Percentiles rank a stretch among this genome's conserved stretches.
phyloP scores from a whole-genome alignment of 2,888 invertebrate genomes.

The Cantharis rufa region DNA sequence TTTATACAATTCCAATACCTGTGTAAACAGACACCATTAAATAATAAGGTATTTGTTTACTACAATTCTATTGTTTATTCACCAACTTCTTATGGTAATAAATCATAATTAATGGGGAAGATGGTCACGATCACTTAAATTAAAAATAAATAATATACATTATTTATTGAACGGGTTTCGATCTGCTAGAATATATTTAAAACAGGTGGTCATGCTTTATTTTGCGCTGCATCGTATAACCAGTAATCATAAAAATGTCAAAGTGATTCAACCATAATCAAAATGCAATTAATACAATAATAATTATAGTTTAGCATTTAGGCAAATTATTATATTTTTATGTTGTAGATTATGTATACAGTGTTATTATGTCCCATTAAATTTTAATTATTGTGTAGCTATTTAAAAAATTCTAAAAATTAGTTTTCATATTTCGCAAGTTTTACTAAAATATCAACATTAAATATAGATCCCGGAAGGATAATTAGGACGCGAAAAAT shows the following conservation, averaged over 20 bases:
- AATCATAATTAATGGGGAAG: background rate
- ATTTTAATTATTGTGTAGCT: background rate
- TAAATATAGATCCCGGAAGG: background rate
- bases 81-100: background rate
- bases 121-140: background rate
- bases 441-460: background rate
- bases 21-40: background rate
- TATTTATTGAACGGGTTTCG: background rate
- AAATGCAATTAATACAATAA: background rate
- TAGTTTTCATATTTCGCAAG: background rate
- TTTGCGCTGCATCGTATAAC: background rate
- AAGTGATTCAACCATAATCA: background rate
- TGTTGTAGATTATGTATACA: background rate
- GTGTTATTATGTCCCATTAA: background rate
- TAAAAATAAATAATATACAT: background rate
- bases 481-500: background rate
- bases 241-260: background rate
- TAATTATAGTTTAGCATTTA: background rate
- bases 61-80: background rate
- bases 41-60: background rate
- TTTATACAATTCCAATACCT: background rate
- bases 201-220: background rate
- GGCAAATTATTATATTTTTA: background rate
- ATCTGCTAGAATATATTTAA: background rate
- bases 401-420: background rate